Conservation (phyloP, 2,797 vertebrate genomes). For the Leptodactylus fallax region DNA sequence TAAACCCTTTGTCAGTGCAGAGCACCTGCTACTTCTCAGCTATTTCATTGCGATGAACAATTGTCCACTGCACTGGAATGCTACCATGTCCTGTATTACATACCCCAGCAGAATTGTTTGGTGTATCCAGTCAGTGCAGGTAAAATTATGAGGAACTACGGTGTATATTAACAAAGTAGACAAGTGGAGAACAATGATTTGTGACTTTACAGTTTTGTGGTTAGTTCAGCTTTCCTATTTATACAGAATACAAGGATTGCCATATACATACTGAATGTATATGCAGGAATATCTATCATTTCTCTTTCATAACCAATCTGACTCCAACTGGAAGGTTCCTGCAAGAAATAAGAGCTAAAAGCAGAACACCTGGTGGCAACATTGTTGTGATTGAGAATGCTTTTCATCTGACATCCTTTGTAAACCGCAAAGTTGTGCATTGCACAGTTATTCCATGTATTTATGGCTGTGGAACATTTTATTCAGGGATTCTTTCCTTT, state of each 20-base stretch:
- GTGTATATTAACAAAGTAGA: too few relatives aligned
- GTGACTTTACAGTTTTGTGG: not conserved
- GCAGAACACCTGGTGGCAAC: slow-evolving; percentile 71
- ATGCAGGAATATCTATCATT: not conserved
- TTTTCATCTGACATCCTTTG: slow-evolving; percentile 69
- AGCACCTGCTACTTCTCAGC: slow-evolving; percentile 21
- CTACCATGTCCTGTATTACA: not conserved
- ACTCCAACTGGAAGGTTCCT: not conserved
- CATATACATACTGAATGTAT: not conserved
- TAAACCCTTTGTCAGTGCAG: slow-evolving; percentile 16
- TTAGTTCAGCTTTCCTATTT: not conserved
- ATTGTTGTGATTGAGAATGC: slow-evolving; percentile 68
- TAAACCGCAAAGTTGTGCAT: slow-evolving; percentile 65
- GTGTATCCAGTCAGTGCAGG: not conserved
- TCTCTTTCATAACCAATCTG: not conserved
- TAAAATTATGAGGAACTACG: too few relatives aligned
- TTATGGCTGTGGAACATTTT: slow-evolving; percentile 75
- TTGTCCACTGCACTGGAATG: slow-evolving; percentile 13
- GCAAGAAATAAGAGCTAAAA: slow-evolving; percentile 15
- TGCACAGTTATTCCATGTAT: slow-evolving; percentile 70
- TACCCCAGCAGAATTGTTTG: not conserved
- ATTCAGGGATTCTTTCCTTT: slow-evolving; percentile 74
- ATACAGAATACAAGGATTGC: not conserved
- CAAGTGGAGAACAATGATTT: not conserved
- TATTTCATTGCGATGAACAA: slow-evolving; percentile 23